Evolutionary conservation across 2,888 invertebrate genomes (phyloP).

Genomic region (Hartigia nigra): DNA sequence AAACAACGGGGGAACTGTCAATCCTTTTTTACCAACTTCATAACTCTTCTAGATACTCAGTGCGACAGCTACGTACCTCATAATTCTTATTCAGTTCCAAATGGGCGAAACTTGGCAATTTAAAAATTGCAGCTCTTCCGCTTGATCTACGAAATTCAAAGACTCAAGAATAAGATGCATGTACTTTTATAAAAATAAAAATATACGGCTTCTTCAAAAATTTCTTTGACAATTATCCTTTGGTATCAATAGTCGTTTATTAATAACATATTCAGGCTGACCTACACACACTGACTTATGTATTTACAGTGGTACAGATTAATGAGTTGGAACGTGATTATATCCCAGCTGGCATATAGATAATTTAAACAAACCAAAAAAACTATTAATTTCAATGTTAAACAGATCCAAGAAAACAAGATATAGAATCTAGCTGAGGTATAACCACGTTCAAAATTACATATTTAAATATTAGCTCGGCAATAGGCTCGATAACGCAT

Average conservation of each 20-base stretch:
- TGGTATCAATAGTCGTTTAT: constrained; percentile 24
- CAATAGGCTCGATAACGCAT: not conserved
- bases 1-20: not conserved
- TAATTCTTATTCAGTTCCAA: constrained; percentile 46
- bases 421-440: not conserved
- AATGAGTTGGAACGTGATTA: not conserved
- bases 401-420: not conserved
- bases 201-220: not conserved
- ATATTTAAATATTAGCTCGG: not conserved
- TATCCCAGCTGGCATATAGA: not conserved
- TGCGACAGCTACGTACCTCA: constrained; percentile 39
- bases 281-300: constrained; percentile 22
- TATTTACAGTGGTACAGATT: not conserved
- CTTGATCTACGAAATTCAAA: constrained; percentile 13
- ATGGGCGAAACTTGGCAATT: not conserved
- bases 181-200: constrained; percentile 15
- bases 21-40: constrained; percentile 12
- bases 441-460: not conserved
- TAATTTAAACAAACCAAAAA: not conserved
- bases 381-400: not conserved
- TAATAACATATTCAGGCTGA: constrained; percentile 22
- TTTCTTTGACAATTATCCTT: constrained; percentile 10
- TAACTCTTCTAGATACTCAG: constrained; percentile 32
- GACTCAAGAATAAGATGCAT: not conserved
- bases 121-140: constrained; percentile 18